Base-by-base conservation (phyloP, 2,113 vertebrate species). In the Caloenas nicobarica region DNA sequence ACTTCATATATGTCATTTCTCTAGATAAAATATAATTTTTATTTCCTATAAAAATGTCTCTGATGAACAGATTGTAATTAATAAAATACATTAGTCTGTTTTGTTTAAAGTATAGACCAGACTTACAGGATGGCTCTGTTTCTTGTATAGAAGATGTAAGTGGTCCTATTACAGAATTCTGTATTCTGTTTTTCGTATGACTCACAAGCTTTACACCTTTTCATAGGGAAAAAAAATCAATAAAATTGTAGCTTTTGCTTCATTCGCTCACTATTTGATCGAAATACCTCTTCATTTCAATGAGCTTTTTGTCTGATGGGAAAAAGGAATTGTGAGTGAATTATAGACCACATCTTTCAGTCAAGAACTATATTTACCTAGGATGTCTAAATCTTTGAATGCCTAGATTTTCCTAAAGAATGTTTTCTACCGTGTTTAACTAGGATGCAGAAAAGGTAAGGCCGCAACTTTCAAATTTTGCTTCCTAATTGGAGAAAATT, bases 61-160 rank as follows among this genome's bases (percentile, higher is more conserved):
- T 76, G 57, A 71, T 94, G 66, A 94, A 24, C 38, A 85, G 57
- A 26, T 23, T 46, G 23, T 70, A 95, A 81, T 84, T 95, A 93
- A 87, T 92, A 65, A 89, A 94, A 44, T 53, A 31, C 28, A 84
- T 74, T 42, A 64, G 3, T 79, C 68, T 78, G 21, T 46, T 93
- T 71, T 60, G 10, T 11, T 83, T 65, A 57, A 84, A 89, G 26
- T 34, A 42, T 56, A 89, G 29, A n/a, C 9, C 25, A 80, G 64
- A 15, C 10, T 42, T 58, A 28, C 28, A 62, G 74, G 46, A 54
- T 65, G 33, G 50, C 57, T 25, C 16, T 69, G 11, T 88, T 83
- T 83, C 61, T 83, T 50, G 54, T 21, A 36, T 12, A 61, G 21
- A 26, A 38, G 8, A 57, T 38, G 5, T 9, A 31, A 86, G 17